These are phyloP conservation scores for Riparia riparia DNA, from an alignment of 2,113 vertebrate species.

Conservation along the genomic window DNA sequence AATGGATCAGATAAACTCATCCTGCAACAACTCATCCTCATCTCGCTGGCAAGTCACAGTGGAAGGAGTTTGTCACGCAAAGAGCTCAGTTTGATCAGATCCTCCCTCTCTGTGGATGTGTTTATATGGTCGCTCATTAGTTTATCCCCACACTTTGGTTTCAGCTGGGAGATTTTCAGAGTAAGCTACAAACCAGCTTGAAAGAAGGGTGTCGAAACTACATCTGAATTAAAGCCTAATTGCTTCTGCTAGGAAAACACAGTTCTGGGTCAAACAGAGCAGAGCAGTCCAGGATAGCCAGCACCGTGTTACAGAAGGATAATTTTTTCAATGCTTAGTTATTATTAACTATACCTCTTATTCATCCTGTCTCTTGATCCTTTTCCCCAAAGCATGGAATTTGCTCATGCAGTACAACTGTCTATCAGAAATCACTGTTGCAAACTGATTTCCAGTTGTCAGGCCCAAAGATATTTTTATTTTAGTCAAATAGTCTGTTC, in stretches of 20 bases:
- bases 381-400: background rate
- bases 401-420: background rate
- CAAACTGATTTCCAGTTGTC: constrained; percentile 5
- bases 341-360: background rate
- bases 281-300: background rate
- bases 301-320: background rate
- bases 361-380: background rate
- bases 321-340: background rate
- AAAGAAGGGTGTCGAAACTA: background rate
- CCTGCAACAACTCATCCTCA: background rate
- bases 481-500: constrained; percentile 19
- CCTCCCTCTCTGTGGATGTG: background rate
- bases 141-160: background rate
- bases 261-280: background rate
- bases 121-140: background rate
- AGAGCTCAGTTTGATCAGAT: background rate
- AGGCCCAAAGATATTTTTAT: background rate
- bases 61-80: background rate
- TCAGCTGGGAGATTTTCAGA: background rate
- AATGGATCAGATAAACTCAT: background rate
- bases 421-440: constrained; percentile 25
- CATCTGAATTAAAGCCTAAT: background rate
- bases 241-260: background rate
- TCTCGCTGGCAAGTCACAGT: background rate
- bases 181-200: background rate